Evolutionary conservation across 1,140 invertebrate species (phyloP), one percentile per base, ranked within the genome.

Genomic region (Drosophila tsacasi): DNA sequence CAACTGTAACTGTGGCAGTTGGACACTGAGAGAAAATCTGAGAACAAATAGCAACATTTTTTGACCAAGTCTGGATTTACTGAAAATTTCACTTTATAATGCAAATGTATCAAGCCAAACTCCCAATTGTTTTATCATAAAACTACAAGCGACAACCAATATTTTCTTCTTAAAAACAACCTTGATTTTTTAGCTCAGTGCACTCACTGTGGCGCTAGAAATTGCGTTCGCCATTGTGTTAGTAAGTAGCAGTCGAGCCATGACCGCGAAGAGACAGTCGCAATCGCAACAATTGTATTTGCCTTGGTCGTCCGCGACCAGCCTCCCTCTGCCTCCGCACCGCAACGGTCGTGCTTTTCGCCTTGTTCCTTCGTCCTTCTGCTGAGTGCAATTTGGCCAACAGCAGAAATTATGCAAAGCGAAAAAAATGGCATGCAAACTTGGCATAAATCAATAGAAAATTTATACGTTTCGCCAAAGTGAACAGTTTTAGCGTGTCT

Each of bases 401-500:
- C 84, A 76, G 85, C 84, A 74, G 61, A 90, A 90, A 90, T 90
- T 90, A 90, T 90, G 85, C 85, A 90, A 91, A 90, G 76, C 86
- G 79, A 83, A 90, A 90, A 90, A 90, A 90, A 81, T 90, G 85
- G 67, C 85, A 90, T 91, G 86, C 86, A 80, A 90, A 90, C 85
- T 90, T 90, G 85, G 85, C 86, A 90, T 90, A 90, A 90, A 90
- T 90, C 85, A 90, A 90, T 90, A 91, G 85, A 90, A 90, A 90
- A 90, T 90, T 90, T 90, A 90, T 90, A 91, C 85, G 85, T 91
- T 89, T 79, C 79, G 65, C 85, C 69, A 81, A 87, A 87, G 66
- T 77, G 84, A 84, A 87, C 69, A 67, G 84, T 90, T 90, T 90
- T 64, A 83, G 65, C 67, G 58, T 74, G 60, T 64, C 80, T 79